Evolutionary conservation across 2,888 invertebrate genomes (phyloP), one percentile per base, ranked within the genome.

Genomic region (Ochlodes sylvanus): DNA sequence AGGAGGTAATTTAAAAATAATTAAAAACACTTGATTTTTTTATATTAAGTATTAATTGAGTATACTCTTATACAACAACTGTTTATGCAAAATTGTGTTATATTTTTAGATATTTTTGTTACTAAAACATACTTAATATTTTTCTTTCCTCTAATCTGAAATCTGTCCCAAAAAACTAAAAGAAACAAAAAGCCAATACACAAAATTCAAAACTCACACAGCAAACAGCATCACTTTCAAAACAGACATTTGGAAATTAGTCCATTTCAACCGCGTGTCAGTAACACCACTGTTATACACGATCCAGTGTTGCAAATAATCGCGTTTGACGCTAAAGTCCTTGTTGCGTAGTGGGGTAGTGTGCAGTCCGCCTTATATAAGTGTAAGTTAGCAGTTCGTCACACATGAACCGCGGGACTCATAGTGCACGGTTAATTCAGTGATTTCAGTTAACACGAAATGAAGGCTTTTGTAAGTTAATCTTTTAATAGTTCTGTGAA

Each of bases 391-490:
- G 61, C 72, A 60, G 69, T 66, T 70, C 75, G 77, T 76, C 81
- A 86, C 85, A 87, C 79, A 88, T 85, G 78, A 76, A 75, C 81
- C 78, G 86, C 84, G 82, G 73, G 69, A 71, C 70, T 71, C 67
- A 75, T 67, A 44, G 68, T 34, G 64, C 67, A 44, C 50, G 58
- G 62, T 69, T 64, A 72, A 73, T 79, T 77, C 70, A 74, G 83
- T 85, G 80, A 38, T 67, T 61, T 74, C 69, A 75, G 85, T 84
- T 82, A 73, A 70, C 68, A 66, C 71, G 79, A 76, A 66, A 90
- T 91, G 90, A 91, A 86, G 87, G 77, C 83, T 69, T 88, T 89
- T 76, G 91, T 90, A 90, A 92, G 90, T 90, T 76, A 14, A 41
- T 27, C 21, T 52, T 58, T 67, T 34, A 56, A 56, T 63, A 34